Evolutionary conservation across 2,888 invertebrate species (phyloP).

Genomic region (Agonopterix subpropinquella): DNA sequence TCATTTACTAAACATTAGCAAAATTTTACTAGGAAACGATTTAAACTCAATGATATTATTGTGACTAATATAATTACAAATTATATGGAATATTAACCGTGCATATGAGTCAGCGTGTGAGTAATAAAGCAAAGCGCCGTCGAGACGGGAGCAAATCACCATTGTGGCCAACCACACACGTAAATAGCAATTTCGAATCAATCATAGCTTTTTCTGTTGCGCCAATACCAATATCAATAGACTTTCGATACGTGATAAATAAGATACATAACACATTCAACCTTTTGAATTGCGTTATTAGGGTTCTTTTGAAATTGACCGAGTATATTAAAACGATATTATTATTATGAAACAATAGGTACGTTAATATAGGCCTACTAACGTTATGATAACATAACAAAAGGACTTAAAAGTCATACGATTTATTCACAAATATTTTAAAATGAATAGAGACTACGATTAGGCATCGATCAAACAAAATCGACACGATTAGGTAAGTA

Average conservation of each 20-base stretch:
- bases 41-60: slow-evolving; percentile 40
- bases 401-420: too few relatives aligned
- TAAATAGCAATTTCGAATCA: slow-evolving; percentile 55
- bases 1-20: slow-evolving; percentile 10
- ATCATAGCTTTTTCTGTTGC: slow-evolving; percentile 22
- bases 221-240: slow-evolving; percentile 11
- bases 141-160: slow-evolving; percentile 25
- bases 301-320: neutral
- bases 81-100: slow-evolving; percentile 33
- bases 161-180: slow-evolving; percentile 53
- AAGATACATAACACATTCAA: slow-evolving; percentile 19
- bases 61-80: slow-evolving; percentile 55
- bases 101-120: slow-evolving; percentile 53
- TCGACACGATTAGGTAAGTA: too few relatives aligned
- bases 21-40: slow-evolving; percentile 23
- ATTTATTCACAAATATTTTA: too few relatives aligned
- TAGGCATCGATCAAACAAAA: too few relatives aligned
- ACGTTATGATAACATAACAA: too few relatives aligned
- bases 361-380: too few relatives aligned
- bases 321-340: too few relatives aligned
- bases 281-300: slow-evolving; percentile 16
- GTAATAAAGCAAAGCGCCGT: slow-evolving; percentile 31
- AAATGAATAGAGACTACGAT: too few relatives aligned
- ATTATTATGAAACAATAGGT: too few relatives aligned
- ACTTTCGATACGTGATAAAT: slow-evolving; percentile 20